phyloP scores from a whole-genome alignment of 2,888 invertebrate species.

The Stenichneumon culpator region DNA sequence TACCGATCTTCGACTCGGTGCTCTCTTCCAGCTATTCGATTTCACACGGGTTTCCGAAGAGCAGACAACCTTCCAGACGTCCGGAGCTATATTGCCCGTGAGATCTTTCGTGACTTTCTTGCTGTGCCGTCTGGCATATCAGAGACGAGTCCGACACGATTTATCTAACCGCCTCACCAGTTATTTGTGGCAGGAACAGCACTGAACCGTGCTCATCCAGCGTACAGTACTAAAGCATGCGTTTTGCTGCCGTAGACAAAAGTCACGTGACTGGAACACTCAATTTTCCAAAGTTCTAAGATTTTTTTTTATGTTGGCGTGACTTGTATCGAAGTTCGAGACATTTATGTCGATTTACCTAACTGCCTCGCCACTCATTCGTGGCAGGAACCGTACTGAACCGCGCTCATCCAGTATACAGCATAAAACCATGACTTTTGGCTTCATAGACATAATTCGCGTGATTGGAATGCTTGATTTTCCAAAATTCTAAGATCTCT shows the following conservation, averaged over 20 bases:
- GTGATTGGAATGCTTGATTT: neutral
- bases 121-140: constrained; percentile 12
- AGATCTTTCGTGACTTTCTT: constrained; percentile 26
- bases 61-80: constrained; percentile 41
- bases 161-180: constrained; percentile 11
- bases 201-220: neutral
- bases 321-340: too few species aligned
- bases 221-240: neutral
- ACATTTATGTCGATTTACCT: neutral
- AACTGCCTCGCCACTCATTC: neutral
- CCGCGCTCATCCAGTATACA: neutral
- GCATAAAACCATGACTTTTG: neutral
- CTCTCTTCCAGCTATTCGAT: constrained; percentile 34
- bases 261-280: neutral
- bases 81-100: constrained; percentile 11
- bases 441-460: neutral
- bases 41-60: constrained; percentile 27
- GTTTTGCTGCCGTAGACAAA: neutral
- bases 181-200: neutral
- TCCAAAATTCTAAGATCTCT: neutral
- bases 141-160: constrained; percentile 4
- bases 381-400: neutral
- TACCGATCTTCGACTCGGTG: constrained; percentile 17
- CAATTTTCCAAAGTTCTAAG: neutral
- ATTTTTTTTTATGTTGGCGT: too few species aligned